phyloP scores from a whole-genome alignment of 30 jellyfish, hydroid and myxozoan species.

The Catostylus mosaicus region DNA sequence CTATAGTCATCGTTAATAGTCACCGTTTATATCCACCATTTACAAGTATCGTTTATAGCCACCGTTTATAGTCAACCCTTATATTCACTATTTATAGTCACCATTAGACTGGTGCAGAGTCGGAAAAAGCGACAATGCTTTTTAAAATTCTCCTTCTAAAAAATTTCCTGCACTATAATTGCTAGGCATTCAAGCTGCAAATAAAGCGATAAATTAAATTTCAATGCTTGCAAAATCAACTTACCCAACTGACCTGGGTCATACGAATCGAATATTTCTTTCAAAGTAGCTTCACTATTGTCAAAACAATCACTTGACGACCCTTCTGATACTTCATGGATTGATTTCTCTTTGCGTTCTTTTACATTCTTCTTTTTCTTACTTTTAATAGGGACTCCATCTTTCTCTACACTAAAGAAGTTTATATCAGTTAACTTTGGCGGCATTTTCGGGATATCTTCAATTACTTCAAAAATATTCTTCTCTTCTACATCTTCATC shows the following conservation, averaged over 20 bases:
- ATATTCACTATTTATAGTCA: too few relatives aligned
- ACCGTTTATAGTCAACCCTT: too few relatives aligned
- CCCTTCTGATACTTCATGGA: conserved; percentile 11
- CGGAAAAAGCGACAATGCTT: too few relatives aligned
- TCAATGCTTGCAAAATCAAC: not conserved
- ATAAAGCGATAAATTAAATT: not conserved
- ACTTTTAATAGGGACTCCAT: not conserved
- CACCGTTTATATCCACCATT: too few relatives aligned
- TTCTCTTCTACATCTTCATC: not conserved
- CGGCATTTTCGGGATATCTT: conserved; percentile 41
- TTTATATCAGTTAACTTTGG: conserved; percentile 56
- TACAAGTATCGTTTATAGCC: too few relatives aligned
- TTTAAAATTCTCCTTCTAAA: too few relatives aligned
- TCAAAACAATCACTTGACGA: conserved; percentile 54
- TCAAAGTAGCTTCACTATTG: conserved; percentile 55
- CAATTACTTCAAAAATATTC: conserved; percentile 2
- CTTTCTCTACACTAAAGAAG: conserved; percentile 29
- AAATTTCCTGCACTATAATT: too few relatives aligned
- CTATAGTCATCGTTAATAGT: too few relatives aligned
- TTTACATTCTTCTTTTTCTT: conserved; percentile 4
- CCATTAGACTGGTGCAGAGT: too few relatives aligned
- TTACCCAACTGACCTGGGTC: conserved; percentile 12
- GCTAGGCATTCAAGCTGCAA: too few relatives aligned
- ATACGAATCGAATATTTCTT: conserved; percentile 36
- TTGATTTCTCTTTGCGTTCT: not conserved